A percentile compares a stretch with the other conserved stretches of the same genome.
Conservation (phyloP, 2,797 vertebrate genomes). For the Leptoclinus maculatus region DNA sequence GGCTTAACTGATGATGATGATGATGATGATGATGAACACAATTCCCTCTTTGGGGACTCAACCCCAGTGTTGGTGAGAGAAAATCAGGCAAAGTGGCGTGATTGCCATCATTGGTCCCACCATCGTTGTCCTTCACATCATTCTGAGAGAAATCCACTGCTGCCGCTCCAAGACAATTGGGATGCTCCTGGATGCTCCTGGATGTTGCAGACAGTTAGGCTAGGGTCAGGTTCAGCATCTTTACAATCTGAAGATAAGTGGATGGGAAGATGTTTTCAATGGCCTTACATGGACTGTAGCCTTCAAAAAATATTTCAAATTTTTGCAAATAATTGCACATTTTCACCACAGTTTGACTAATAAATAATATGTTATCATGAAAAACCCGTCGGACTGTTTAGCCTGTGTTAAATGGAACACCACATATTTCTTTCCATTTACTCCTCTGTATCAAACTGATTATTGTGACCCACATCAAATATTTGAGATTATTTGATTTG, state of each 20-base stretch:
- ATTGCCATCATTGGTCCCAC: not conserved
- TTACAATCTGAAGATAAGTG: not conserved
- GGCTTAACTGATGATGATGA: not conserved
- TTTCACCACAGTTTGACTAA: not conserved
- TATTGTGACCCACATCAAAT: slow-evolving; percentile 6
- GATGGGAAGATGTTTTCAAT: not conserved
- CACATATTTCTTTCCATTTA: not conserved
- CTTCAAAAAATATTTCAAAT: not conserved
- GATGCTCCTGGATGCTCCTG: not conserved
- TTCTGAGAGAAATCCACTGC: not conserved
- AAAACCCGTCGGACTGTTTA: not conserved
- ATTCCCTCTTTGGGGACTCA: not conserved
- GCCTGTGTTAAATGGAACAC: not conserved
- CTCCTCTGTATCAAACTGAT: not conserved
- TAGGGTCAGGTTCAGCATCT: not conserved
- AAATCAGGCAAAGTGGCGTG: not conserved
- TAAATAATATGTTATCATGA: not conserved
- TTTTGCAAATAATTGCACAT: not conserved
- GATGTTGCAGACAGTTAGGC: not conserved
- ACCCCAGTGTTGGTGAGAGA: not conserved
- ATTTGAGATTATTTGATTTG: not conserved
- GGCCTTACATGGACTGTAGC: not conserved
- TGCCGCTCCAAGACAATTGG: not conserved
- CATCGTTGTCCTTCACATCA: not conserved
- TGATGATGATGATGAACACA: not conserved